phyloP scores from a whole-genome alignment of 1,140 invertebrate genomes.

The Diorhabda carinulata region DNA sequence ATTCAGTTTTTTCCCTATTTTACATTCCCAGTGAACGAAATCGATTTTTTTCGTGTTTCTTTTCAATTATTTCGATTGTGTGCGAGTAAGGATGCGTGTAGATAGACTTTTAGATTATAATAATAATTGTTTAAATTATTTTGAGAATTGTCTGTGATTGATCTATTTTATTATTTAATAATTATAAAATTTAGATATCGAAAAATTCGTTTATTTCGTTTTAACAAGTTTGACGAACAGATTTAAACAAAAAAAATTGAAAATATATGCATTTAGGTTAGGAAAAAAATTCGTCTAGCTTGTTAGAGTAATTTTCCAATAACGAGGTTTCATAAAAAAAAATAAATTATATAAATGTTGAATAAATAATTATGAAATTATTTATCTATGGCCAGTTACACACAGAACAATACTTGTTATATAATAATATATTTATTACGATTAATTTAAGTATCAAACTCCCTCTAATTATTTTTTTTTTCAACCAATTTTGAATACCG shows the following conservation, averaged over 20 bases:
- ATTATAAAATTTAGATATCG: constrained; percentile 18
- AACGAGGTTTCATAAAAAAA: constrained; percentile 14
- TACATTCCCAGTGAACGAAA: too few species aligned
- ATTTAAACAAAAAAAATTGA: neutral
- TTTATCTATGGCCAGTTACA: neutral
- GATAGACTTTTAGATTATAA: constrained; percentile 14
- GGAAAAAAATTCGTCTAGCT: neutral
- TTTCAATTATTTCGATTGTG: neutral
- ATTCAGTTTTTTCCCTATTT: too few species aligned
- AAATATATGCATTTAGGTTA: too few species aligned
- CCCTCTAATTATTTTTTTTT: too few species aligned
- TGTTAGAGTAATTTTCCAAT: neutral
- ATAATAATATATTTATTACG: neutral
- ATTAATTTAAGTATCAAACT: too few species aligned
- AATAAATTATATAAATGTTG: neutral
- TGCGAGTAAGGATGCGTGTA: constrained; percentile 11
- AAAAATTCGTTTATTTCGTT: constrained; percentile 7
- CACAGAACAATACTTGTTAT: neutral
- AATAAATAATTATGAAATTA: neutral
- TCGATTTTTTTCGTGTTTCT: too few species aligned
- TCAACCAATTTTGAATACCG: too few species aligned
- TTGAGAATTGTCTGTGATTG: constrained; percentile 23
- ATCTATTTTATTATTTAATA: constrained; percentile 23
- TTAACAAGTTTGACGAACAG: neutral
- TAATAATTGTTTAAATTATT: constrained; percentile 18